Evolutionary conservation across 1,140 invertebrate species (phyloP), one percentile per base, ranked within the genome.

Genomic region (Gryllus bimaculatus): DNA sequence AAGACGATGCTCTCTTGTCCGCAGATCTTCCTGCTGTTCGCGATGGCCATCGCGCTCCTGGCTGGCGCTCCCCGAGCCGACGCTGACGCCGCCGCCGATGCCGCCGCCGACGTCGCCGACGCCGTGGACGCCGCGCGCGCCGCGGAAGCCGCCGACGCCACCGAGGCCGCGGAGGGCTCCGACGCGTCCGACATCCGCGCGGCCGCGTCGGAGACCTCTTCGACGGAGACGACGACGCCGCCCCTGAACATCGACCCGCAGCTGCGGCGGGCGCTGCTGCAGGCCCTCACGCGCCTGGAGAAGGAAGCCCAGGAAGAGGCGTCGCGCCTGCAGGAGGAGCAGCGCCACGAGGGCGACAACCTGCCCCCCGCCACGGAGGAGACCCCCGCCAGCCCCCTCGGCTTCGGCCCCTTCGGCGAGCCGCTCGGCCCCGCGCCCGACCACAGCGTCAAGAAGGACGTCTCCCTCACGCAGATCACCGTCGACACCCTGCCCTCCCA

Each of bases 251-350:
- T 93, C 74, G 92, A 93, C 84, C 92, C 91, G 66, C 91, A 90
- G 74, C 87, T 93, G 75, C 86, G 92, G 8, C 90, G 90, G 84
- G 92, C 92, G 3, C 84, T 93, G n/a, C 84, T 93, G 12, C 90
- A 90, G 83, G 92, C 92, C 5, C 85, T 93, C 0, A 90, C 89
- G 74, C 90, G 92, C 81, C 84, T 93, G 49, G 92, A 93, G 78
- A 83, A 85, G 39, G 83, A 83, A n/a, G 83, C 85, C 0, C 80
- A 80, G 12, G 15, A 54, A 48, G 81, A 83, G 75, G 73, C 74
- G 10, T 47, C 73, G 8, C 39, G 78, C 47, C 26, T 21, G 21
- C 47, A 8, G 10, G 20, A 0, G 4, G 12, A 47, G 47, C 26
- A 66, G 21, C 77, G 8, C 10, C 15, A 1, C 4, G 73, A 47